Evolutionary conservation across 2,113 vertebrate species (phyloP).

Genomic region (Dasyornis broadbenti): DNA sequence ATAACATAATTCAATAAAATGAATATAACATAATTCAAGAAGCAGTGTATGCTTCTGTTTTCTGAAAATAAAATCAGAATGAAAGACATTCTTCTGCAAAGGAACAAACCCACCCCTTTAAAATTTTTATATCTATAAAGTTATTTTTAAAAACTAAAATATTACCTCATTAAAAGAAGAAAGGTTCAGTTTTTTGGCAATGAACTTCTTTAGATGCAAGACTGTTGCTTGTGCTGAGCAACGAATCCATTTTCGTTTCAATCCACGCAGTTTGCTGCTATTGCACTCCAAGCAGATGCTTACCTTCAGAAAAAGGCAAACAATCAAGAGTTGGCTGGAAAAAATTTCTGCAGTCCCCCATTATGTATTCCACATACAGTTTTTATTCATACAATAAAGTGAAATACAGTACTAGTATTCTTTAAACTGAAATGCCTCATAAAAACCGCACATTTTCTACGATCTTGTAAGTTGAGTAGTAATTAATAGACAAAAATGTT

Average conservation of each 20-base stretch:
- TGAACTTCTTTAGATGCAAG: conserved; percentile 99
- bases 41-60: background rate
- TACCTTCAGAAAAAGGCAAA: conserved; percentile 75
- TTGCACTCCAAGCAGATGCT: conserved; percentile 99
- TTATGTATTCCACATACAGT: background rate
- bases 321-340: background rate
- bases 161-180: conserved; percentile 98
- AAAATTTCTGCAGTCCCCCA: background rate
- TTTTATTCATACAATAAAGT: background rate
- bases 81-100: background rate
- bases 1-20: background rate
- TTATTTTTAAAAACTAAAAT: background rate
- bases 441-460: background rate
- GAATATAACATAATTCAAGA: background rate
- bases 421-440: background rate
- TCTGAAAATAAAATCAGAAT: background rate
- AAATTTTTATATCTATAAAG: background rate
- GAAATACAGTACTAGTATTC: background rate
- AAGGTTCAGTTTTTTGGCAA: conserved; percentile 98
- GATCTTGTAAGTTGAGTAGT: background rate
- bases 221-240: conserved; percentile 98
- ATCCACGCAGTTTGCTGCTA: conserved; percentile 94
- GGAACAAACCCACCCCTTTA: background rate
- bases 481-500: background rate
- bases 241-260: conserved; percentile 98